Conservation (phyloP, 1,140 invertebrate species). For the Cryptotermes secundus region DNA sequence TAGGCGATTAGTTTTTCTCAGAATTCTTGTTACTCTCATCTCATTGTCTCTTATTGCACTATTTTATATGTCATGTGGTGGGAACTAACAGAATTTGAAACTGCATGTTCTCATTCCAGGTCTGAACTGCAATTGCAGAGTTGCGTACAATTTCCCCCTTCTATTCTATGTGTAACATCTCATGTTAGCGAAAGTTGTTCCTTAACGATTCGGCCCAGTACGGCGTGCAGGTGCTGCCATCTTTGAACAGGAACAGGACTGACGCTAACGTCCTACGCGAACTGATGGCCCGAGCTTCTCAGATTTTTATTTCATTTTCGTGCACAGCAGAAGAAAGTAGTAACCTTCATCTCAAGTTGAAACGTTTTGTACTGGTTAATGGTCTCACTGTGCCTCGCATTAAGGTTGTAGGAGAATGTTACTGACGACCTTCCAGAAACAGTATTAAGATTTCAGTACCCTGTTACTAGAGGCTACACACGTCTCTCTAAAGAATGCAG, state of each 20-base stretch:
- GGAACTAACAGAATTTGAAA: no score
- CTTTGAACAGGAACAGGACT: background rate
- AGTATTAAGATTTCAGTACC: background rate
- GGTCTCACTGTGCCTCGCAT: background rate
- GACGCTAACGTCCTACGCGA: background rate
- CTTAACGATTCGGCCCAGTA: no score
- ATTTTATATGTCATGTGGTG: no score
- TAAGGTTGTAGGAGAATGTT: background rate
- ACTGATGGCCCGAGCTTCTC: background rate
- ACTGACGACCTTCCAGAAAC: background rate
- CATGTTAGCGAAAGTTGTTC: no score
- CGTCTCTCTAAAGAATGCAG: background rate
- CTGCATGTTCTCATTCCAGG: no score
- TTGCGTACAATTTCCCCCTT: no score
- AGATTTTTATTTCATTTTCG: constrained; percentile 20
- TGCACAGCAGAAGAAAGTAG: background rate
- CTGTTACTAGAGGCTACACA: background rate
- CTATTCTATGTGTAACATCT: no score
- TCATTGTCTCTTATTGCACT: no score
- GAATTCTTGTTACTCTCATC: no score
- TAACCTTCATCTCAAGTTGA: constrained; percentile 1
- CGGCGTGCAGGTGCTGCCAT: background rate
- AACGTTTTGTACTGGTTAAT: background rate
- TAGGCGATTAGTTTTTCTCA: no score
- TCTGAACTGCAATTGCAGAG: no score